phyloP scores from a whole-genome alignment of 2,888 invertebrate species.

The Syrphus vitripennis region DNA sequence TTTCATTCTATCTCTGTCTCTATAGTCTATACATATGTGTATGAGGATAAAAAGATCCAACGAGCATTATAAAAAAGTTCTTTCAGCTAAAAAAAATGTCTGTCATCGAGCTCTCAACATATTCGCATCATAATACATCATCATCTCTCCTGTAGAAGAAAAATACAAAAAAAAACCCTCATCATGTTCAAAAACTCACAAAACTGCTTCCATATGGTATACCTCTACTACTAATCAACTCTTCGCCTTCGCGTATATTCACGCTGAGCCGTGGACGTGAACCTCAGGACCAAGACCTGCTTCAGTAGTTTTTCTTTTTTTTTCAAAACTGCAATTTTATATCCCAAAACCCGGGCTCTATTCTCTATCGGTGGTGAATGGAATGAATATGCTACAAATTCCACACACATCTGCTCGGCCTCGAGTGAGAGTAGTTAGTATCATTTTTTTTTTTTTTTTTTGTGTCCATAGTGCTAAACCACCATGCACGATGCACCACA shows the following conservation, averaged over 20 bases:
- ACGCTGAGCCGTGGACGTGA: constrained; percentile 6
- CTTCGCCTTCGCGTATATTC: constrained; percentile 45
- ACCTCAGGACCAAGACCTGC: constrained; percentile 5
- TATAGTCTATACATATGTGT: not conserved
- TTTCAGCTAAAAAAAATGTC: not conserved
- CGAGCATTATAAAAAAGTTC: not conserved
- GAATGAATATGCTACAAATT: constrained; percentile 24
- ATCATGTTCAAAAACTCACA: constrained; percentile 16
- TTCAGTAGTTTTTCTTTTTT: not conserved
- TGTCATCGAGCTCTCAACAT: constrained; percentile 50
- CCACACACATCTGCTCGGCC: constrained; percentile 5
- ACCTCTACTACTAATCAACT: constrained; percentile 70
- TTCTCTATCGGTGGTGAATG: constrained; percentile 6
- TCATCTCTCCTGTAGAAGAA: constrained; percentile 10
- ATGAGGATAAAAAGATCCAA: not conserved
- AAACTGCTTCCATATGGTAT: constrained; percentile 68
- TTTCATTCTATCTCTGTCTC: not conserved
- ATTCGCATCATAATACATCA: constrained; percentile 29
- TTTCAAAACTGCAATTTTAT: constrained; percentile 63
- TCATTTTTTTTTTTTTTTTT: constrained; percentile 33
- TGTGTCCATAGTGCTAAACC: constrained; percentile 34
- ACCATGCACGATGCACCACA: constrained; percentile 44
- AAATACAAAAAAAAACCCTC: constrained; percentile 5
- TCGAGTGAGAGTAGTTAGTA: not conserved
- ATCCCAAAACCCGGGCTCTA: constrained; percentile 39